A percentile compares a stretch with the other conserved stretches of the same genome.
Conservation (phyloP, 2,888 invertebrate species). For the Dysmachus trigonus region DNA sequence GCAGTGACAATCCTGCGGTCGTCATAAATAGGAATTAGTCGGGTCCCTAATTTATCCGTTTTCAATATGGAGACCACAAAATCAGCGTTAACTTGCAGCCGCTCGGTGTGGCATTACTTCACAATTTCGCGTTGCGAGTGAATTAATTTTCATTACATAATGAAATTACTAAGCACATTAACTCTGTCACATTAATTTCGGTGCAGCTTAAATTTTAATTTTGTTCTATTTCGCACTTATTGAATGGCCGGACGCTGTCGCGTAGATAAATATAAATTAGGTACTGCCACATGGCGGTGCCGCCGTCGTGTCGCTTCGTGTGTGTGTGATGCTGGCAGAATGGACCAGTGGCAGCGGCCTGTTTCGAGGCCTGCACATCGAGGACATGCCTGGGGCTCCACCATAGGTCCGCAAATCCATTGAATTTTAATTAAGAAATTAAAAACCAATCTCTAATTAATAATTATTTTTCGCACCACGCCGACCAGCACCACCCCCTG, state of each 20-base stretch:
- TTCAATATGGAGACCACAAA: conserved; percentile 18
- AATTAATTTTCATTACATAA: conserved; percentile 50
- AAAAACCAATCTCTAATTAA: conserved; percentile 51
- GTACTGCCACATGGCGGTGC: background rate
- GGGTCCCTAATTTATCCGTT: background rate
- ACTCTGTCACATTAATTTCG: conserved; percentile 49
- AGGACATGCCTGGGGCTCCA: background rate
- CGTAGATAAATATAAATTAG: conserved; percentile 37
- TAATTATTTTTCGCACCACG: conserved; percentile 45
- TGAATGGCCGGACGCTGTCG: conserved; percentile 14
- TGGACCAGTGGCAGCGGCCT: background rate
- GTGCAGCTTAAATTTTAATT: conserved; percentile 49
- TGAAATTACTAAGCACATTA: conserved; percentile 50
- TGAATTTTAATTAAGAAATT: conserved; percentile 51
- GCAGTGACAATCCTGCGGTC: background rate
- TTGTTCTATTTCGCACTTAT: conserved; percentile 38
- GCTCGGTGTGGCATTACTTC: background rate
- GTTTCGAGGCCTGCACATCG: background rate
- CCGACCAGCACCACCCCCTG: background rate
- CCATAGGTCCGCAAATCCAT: conserved; percentile 46
- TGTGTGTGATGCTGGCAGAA: background rate
- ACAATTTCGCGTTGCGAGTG: conserved; percentile 41
- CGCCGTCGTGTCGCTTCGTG: too few relatives aligned
- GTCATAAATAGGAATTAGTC: background rate
- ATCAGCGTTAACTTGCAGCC: conserved; percentile 8